Conservation (phyloP, 2,113 vertebrate species). For the Eulemur rufifrons region DNA sequence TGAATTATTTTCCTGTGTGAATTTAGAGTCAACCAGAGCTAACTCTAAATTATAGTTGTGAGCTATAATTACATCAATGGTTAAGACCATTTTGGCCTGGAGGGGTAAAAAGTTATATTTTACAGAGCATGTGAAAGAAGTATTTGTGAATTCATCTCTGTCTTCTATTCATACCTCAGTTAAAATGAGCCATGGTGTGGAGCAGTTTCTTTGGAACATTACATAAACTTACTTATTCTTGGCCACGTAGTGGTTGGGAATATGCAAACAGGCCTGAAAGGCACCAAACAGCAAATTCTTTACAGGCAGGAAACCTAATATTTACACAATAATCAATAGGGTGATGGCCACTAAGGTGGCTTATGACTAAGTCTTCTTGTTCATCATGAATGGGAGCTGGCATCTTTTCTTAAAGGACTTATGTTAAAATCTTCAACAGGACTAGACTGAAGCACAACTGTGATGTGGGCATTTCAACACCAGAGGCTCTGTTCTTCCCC, state of each 20-base stretch:
- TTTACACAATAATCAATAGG: constrained; percentile 84
- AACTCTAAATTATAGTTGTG: constrained; percentile 68
- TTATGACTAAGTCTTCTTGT: constrained; percentile 74
- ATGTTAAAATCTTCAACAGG: not conserved
- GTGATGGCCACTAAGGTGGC: constrained; percentile 67
- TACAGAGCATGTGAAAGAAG: constrained; percentile 83
- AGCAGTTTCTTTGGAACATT: constrained; percentile 81
- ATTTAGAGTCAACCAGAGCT: constrained; percentile 48
- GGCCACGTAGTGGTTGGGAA: constrained; percentile 74
- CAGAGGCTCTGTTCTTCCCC: not conserved
- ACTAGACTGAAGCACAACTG: not conserved
- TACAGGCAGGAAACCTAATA: constrained; percentile 85
- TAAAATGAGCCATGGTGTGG: constrained; percentile 83
- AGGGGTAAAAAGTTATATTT: constrained; percentile 75
- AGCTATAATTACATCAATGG: constrained; percentile 76
- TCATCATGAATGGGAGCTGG: constrained; percentile 65
- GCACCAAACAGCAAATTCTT: constrained; percentile 79
- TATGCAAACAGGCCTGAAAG: constrained; percentile 84
- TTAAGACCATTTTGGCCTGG: constrained; percentile 78
- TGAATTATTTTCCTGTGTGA: constrained; percentile 61
- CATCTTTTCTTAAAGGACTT: constrained; percentile 60
- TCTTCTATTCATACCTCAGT: constrained; percentile 85
- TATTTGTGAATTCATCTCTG: constrained; percentile 87
- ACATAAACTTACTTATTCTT: constrained; percentile 87
- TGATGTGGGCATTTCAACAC: not conserved